Base-by-base conservation (phyloP, 2,113 vertebrate genomes). In the Mustelus asterias region DNA sequence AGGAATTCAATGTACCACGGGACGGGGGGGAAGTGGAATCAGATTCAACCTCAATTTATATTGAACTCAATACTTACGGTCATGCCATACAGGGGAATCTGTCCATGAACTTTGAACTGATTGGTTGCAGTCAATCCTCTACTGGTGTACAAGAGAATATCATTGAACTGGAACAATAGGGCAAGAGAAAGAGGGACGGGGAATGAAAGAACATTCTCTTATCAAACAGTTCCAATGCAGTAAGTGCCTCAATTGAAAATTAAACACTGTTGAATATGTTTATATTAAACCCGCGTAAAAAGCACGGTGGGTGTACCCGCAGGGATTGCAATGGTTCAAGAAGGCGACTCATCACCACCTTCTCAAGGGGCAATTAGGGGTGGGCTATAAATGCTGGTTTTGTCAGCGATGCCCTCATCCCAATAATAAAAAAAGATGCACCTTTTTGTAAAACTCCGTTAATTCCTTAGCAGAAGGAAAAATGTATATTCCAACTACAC, bases 91-190 rank as follows among this genome's bases (percentile, higher is more conserved):
- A 99, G 98, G 0, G 97, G 98, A 96, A 99, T 98, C 96, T 99
- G 99, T 16, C 99, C 99, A 0, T 99, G 99, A 95, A 99, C 98
- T 97, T 99, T 99, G 97, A 99, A 99, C 97, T 99, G 99, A 97
- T 99, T 99, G 0, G 98, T 98, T 22, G 98, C 97, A 0, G 98
- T 99, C 97, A 99, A 98, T 92, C 99, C 99, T 97, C 99, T 98
- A 97, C 99, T 99, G 0, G 99, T 99, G 97, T 99, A 99, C 96
- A 99, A 96, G 96, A 99, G 97, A 76, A 99, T 97, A 22, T 99
- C 99, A 1, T 98, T 99, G 97, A 99, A 99, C 99, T 99, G 95
- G 14, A 95, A 72, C 20, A 48, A 29, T 8, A n/a, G 4, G 26
- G 69, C 1, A 22, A 20, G 65, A 18, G 14, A 67, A 3, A 29